Percentiles rank a stretch among this genome's conserved stretches.
Evolutionary conservation across 2,888 invertebrate genomes (phyloP).

Genomic region (Melangyna quadrimaculata): DNA sequence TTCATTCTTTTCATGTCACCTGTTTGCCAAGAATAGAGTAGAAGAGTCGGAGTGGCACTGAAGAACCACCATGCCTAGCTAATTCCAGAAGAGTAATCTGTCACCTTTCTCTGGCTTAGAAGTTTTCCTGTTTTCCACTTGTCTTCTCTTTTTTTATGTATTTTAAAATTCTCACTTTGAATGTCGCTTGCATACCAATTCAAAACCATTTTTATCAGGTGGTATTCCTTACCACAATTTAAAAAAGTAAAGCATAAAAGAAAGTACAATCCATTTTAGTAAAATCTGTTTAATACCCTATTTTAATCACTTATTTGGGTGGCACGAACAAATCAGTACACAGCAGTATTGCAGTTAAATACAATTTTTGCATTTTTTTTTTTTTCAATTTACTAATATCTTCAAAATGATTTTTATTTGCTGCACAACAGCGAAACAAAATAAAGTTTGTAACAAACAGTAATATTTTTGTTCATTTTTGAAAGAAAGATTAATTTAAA

Average conservation of each 20-base stretch:
- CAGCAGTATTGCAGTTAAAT: no score
- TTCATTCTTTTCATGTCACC: conserved; percentile 44
- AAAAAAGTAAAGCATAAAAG: background rate
- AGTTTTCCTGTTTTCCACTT: conserved; percentile 43
- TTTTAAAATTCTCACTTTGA: conserved; percentile 51
- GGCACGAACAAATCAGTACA: no score
- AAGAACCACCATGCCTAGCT: conserved; percentile 7
- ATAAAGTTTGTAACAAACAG: no score
- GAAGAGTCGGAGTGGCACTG: background rate
- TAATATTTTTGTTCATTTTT: no score
- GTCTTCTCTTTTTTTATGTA: background rate
- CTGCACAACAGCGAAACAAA: no score
- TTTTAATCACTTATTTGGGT: no score
- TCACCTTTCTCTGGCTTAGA: conserved; percentile 59
- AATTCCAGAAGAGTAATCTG: conserved; percentile 66
- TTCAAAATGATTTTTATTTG: no score
- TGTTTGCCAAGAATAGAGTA: conserved; percentile 20
- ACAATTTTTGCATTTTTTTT: no score
- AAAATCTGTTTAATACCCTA: background rate
- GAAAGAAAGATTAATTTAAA: no score
- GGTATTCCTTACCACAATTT: background rate
- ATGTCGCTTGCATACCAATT: conserved; percentile 42
- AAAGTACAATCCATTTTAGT: no score
- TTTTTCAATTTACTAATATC: no score
- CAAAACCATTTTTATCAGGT: background rate